phyloP scores from a whole-genome alignment of 2,113 vertebrate species.

The Natator depressus region DNA sequence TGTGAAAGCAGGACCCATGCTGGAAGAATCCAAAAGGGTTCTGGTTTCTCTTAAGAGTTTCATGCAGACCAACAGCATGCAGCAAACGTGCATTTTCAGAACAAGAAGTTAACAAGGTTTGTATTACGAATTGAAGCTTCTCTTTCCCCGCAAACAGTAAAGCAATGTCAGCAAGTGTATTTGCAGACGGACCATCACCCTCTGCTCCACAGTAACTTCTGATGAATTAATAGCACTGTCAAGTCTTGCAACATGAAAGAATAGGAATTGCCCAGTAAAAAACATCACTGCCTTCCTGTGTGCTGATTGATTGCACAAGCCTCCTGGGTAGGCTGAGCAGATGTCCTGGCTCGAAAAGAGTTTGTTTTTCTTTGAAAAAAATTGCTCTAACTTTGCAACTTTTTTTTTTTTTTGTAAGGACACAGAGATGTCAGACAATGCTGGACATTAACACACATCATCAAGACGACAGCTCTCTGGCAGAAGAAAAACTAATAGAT shows the following conservation, averaged over 20 bases:
- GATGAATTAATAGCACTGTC: neutral
- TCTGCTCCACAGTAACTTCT: neutral
- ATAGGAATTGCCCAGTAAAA: neutral
- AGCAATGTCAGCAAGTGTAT: neutral
- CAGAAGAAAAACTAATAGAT: neutral
- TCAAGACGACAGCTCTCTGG: neutral
- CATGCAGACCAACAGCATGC: neutral
- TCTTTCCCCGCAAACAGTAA: neutral
- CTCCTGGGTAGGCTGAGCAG: neutral
- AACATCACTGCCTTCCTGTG: neutral
- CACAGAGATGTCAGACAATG: neutral
- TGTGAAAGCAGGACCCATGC: neutral
- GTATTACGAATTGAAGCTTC: neutral
- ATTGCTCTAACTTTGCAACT: neutral
- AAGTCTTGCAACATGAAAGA: neutral
- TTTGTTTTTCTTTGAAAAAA: neutral
- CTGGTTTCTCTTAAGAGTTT: neutral
- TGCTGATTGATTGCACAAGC: constrained; percentile 4
- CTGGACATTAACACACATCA: neutral
- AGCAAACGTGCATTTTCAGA: neutral
- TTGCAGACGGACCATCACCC: neutral
- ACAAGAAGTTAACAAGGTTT: neutral
- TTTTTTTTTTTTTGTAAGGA: neutral
- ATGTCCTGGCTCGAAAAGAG: neutral
- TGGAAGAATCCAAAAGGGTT: neutral